Base-by-base conservation (phyloP, 2,888 invertebrate species). In the Frankliniella intonsa region DNA sequence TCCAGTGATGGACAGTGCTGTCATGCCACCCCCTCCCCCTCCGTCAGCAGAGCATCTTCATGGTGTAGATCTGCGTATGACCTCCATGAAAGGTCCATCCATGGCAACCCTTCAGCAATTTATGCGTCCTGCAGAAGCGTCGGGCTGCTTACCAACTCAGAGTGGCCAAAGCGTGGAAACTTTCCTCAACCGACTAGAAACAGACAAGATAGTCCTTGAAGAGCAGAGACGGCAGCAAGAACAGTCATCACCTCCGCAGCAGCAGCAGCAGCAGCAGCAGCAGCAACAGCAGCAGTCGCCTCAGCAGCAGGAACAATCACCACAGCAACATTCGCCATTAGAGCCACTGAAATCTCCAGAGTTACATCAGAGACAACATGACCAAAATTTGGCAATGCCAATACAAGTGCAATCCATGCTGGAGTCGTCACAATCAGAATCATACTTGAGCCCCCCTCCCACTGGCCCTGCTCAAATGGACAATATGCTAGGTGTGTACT, bases 21-120 rank as follows among this genome's bases (percentile, higher is more conserved):
- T n/a, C 25, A 62, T 62, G 62, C 69, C 25, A 25, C 69, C 69
- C 8, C 25, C 69, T 10, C 69, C 69, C 9, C 69, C 69, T 22
- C 69, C 69, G 8, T 76, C 69, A 22, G 69, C 69, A 25, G 69
- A 76, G 25, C 69, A 76, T 76, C 25, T 76, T 8, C 69, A 76
- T 25, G 69, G 69, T 25, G 69, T 76, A 12, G 69, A 76, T 25
- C 25, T 76, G n/a, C 69, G 69, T 25, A 76, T 76, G 69, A 76
- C 22, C 25, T 76, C 69, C 9, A 22, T 76, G 69, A 76, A 76
- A 25, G 25, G 69, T 8, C 69, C 69, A 25, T 76, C 69, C 12
- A 76, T 76, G 69, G 69, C 69, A 10, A 76, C 69, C 12, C 22
- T 76, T 76, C 69, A 76, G n/a, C 69, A 76, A 25, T 76, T 76